Conservation (phyloP, 2,888 invertebrate genomes). For the Tortricodes alternella region DNA sequence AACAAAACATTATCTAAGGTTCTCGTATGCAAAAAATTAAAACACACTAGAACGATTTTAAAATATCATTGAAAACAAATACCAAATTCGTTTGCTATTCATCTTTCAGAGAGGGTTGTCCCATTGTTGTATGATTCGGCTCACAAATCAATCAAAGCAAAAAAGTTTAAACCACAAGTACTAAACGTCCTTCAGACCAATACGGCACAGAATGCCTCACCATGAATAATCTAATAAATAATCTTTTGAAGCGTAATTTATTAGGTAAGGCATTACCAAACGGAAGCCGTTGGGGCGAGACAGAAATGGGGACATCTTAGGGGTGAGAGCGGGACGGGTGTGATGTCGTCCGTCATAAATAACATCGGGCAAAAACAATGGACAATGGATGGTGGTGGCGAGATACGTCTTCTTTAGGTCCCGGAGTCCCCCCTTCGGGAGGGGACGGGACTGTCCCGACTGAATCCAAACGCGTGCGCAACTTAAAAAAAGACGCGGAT, state of each 20-base stretch:
- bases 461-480: constrained; percentile 50
- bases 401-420: constrained; percentile 80
- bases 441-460: constrained; percentile 39
- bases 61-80: not conserved
- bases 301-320: constrained; percentile 31
- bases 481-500: constrained; percentile 29
- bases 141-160: constrained; percentile 73
- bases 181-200: constrained; percentile 73
- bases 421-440: constrained; percentile 43
- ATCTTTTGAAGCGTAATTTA: constrained; percentile 79
- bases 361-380: constrained; percentile 80
- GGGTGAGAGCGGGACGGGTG: constrained; percentile 55
- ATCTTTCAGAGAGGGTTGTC: constrained; percentile 11
- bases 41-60: not conserved
- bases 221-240: constrained; percentile 82
- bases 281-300: constrained; percentile 69
- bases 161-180: constrained; percentile 48
- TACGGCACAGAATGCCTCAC: constrained; percentile 69
- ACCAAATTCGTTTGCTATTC: constrained; percentile 15
- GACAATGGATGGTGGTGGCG: constrained; percentile 78
- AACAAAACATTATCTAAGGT: not conserved
- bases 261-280: constrained; percentile 73
- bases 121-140: constrained; percentile 44
- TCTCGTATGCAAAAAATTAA: not conserved
- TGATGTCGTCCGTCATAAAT: constrained; percentile 78